Evolutionary conservation across 1,140 invertebrate genomes (phyloP), one percentile per base, ranked within the genome.

Genomic region (Chymomyza costata): DNA sequence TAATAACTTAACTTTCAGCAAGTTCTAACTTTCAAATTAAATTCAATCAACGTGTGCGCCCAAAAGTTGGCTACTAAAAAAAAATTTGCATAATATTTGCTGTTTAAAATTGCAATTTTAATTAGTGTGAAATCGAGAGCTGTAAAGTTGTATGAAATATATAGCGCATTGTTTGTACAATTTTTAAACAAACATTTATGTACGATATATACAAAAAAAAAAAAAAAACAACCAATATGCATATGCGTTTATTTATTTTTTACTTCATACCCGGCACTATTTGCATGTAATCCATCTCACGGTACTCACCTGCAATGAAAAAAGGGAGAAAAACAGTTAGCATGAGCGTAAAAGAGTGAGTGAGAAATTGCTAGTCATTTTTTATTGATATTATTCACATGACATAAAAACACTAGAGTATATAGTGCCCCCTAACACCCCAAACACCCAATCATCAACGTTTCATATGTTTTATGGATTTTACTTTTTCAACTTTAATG

Each of bases 231-330:
- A 3, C 21, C 3, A 8, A 43, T 11, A 40, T 31, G 46, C 37
- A 56, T 54, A 52, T 30, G 15, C 6, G n/a, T 19, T 28, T 11
- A n/a, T 13, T 15, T 15, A 44, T 44, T 52, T 41, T 35, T 28
- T 50, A 21, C 34, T 28, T n/a, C 13, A 47, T 30, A 39, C 34
- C 18, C 45, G 31, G n/a, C n/a, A n/a, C n/a, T n/a, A n/a, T n/a
- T n/a, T n/a, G 32, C 17, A 14, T 21, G 15, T 56, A 31, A 49
- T 51, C 49, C 32, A 47, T 14, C 19, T 10, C 8, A 10, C 3
- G 13, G 25, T 19, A 51, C 71, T 80, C 55, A 78, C 71, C 73
- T 80, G 71, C 48, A 80, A 60, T 10, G 43, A 71, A 28, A 57
- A n/a, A 13, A 49, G n/a, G 59, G 16, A 44, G 31, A 52, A 31